A percentile compares a stretch with the other conserved stretches of the same genome.
phyloP scores from a whole-genome alignment of 1,140 invertebrate genomes.

The Conus ventricosus region DNA sequence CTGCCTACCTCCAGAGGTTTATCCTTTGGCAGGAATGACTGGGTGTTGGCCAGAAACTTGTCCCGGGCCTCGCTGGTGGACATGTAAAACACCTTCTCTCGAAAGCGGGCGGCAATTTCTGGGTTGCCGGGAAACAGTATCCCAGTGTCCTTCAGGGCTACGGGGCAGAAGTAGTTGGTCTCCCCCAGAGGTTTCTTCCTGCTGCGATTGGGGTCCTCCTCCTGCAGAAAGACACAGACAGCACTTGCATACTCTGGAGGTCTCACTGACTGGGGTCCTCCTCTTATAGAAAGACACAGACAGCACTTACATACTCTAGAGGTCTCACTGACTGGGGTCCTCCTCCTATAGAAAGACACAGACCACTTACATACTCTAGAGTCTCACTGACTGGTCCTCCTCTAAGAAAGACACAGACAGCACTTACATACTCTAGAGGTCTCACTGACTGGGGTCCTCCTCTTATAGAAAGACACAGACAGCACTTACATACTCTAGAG shows the following conservation, averaged over 20 bases:
- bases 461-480: too few species aligned
- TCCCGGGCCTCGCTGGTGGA: constrained; percentile 68
- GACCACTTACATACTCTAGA: too few species aligned
- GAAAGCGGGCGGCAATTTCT: constrained; percentile 70
- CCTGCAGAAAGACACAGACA: constrained; percentile 45
- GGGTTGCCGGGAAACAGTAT: constrained; percentile 73
- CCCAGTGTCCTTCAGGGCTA: constrained; percentile 68
- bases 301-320: too few species aligned
- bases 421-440: too few species aligned
- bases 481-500: too few species aligned
- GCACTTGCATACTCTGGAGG: not conserved
- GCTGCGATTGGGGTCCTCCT: constrained; percentile 71
- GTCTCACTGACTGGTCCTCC: too few species aligned
- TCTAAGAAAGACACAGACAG: too few species aligned
- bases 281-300: too few species aligned
- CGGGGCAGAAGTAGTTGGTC: constrained; percentile 73
- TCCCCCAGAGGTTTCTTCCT: constrained; percentile 74
- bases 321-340: too few species aligned
- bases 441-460: too few species aligned
- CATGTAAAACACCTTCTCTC: constrained; percentile 74
- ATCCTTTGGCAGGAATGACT: constrained; percentile 64
- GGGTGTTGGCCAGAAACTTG: constrained; percentile 69
- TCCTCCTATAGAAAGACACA: too few species aligned
- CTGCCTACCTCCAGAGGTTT: constrained; percentile 63
- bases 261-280: too few species aligned